phyloP scores from a whole-genome alignment of 2,888 invertebrate genomes.

The Calameuta idolon region DNA sequence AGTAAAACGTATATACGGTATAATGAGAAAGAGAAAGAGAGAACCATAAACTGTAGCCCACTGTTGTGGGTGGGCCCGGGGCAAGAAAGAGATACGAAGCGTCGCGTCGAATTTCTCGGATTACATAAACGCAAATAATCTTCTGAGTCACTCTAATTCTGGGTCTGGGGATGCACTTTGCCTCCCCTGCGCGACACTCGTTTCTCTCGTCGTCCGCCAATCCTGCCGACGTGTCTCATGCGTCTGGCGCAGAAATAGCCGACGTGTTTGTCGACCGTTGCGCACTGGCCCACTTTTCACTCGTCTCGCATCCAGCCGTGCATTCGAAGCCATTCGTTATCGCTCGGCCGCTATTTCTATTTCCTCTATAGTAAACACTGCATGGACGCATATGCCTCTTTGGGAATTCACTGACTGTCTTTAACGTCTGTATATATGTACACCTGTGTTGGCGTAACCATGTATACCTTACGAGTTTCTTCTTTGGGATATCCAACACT shows the following conservation, averaged over 20 bases:
- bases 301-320: neutral
- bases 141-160: slow-evolving; percentile 41
- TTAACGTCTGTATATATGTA: neutral
- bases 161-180: slow-evolving; percentile 37
- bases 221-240: slow-evolving; percentile 20
- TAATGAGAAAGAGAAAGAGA: neutral
- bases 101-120: slow-evolving; percentile 32
- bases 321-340: slow-evolving; percentile 3
- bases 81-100: neutral
- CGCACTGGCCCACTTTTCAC: neutral
- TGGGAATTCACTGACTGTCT: neutral
- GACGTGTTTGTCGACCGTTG: slow-evolving; percentile 27
- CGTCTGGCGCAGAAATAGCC: slow-evolving; percentile 30
- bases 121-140: slow-evolving; percentile 40
- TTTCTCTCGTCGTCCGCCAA: slow-evolving; percentile 15
- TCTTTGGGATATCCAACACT: neutral
- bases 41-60: too few species aligned
- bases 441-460: neutral
- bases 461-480: neutral
- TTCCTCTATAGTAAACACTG: neutral
- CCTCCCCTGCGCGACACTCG: neutral
- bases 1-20: neutral
- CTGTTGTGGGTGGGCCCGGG: neutral
- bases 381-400: neutral
- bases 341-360: neutral